Evolutionary conservation across 2,888 invertebrate species (phyloP), one percentile per base, ranked within the genome.

Genomic region (Adineta ricciae): DNA sequence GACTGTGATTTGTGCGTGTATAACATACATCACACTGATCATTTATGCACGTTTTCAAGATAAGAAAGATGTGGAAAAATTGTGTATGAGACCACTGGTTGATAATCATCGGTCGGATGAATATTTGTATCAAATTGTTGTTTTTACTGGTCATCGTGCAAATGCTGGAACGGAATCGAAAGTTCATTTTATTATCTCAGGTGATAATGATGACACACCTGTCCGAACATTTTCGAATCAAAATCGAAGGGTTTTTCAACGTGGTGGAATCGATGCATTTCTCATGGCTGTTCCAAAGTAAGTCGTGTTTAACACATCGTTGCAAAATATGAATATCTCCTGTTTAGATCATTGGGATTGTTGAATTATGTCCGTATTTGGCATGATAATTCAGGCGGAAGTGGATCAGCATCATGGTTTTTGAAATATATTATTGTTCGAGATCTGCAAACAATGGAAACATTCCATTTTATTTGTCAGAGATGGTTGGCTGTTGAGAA

Each of bases 51-150:
- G 91, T 46, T 87, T 88, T 24, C 88, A 89, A 85, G 92, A 92
- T 87, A 90, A 88, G 85, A 90, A 90, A 84, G 91, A 91, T 84
- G 85, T 89, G 7, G 88, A 88, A 86, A 89, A 90, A 89, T 90
- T 91, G 85, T 87, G 88, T 52, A 4, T 83, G 19, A 73, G 90
- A 16, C 91, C 91, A 21, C 86, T 91, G n/a, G 87, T 88, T 19
- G 91, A 91, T 87, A 91, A 91, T 87, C 89, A 91, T 83, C 88
- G 89, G 5, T 87, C 87, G 7, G 91, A 91, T 87, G 90, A 90
- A 86, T 91, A 91, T 87, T 88, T 91, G 52, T 91, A 91, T 87
- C 91, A 92, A 87, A 88, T 92, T 38, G 88, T 89, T 19, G 90
- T 91, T 7, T 88, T 88, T 46, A 91, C 91, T 11, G 91, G 91